Percentiles rank a stretch among this genome's conserved stretches.
Evolutionary conservation across 2,113 vertebrate species (phyloP).

Genomic region (Heterochromis multidens): DNA sequence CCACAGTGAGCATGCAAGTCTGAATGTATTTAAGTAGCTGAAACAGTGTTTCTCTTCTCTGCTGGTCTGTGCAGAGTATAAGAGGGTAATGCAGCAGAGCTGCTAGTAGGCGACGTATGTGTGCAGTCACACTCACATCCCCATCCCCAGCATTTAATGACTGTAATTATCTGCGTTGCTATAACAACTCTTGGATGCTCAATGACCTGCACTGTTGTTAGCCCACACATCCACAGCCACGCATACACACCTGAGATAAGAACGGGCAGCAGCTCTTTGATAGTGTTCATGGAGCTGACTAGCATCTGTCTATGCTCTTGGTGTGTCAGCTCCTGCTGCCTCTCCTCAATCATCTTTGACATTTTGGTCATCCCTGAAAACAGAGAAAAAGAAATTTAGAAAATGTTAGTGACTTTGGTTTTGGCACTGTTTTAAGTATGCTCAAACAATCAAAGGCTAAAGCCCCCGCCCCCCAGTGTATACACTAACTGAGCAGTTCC

Average conservation of each 20-base stretch:
- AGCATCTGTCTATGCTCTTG: constrained; percentile 96
- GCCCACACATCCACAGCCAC: constrained; percentile 48
- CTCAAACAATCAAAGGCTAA: neutral
- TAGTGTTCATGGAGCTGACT: constrained; percentile 93
- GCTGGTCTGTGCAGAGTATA: neutral
- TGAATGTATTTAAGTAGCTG: neutral
- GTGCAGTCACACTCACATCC: constrained; percentile 29
- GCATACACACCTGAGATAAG: constrained; percentile 90
- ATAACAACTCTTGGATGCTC: constrained; percentile 63
- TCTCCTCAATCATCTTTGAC: constrained; percentile 99
- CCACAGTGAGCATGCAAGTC: neutral
- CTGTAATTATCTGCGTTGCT: constrained; percentile 71
- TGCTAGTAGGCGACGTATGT: neutral
- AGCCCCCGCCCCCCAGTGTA: neutral
- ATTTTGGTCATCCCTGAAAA: constrained; percentile 95
- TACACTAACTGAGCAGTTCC: neutral
- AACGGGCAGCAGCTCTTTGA: constrained; percentile 93
- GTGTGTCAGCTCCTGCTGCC: constrained; percentile 96
- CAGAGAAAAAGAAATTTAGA: neutral
- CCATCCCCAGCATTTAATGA: constrained; percentile 58
- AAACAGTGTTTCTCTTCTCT: neutral
- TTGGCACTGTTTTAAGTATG: neutral
- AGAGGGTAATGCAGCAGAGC: neutral
- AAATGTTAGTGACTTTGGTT: neutral
- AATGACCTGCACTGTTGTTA: constrained; percentile 11